Conservation (phyloP, 2,797 vertebrate species). For the Nyctibius grandis region DNA sequence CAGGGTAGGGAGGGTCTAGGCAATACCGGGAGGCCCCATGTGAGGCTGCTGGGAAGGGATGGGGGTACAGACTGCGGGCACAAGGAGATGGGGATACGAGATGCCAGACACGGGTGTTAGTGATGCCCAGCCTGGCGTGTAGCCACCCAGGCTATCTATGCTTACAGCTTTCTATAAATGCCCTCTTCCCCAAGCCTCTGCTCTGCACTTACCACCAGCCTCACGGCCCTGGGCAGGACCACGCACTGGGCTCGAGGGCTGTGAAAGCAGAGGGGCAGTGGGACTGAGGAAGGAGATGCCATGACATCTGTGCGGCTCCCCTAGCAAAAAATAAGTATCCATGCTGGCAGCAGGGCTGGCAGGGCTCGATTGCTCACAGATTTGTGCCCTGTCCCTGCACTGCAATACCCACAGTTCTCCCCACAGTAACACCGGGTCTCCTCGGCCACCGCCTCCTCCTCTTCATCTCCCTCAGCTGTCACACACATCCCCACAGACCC, state of each 20-base stretch:
- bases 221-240: accelerated
- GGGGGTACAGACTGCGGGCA: neutral
- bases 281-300: neutral
- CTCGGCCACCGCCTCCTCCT: accelerated
- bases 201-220: neutral
- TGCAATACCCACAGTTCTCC: neutral
- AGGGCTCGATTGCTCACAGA: neutral
- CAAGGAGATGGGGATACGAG: neutral
- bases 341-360: no score
- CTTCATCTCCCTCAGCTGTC: neutral
- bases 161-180: neutral
- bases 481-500: neutral
- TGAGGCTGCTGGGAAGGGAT: neutral
- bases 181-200: neutral
- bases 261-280: no score
- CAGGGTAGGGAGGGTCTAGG: neutral
- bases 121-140: accelerated
- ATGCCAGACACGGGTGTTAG: neutral
- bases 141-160: neutral
- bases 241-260: neutral
- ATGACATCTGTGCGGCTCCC: neutral
- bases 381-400: neutral
- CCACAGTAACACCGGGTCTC: neutral
- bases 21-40: accelerated
- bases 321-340: neutral